Evolutionary conservation across 2,888 invertebrate genomes (phyloP), one percentile per base, ranked within the genome.

Genomic region (Ptycholaimellus sp.): DNA sequence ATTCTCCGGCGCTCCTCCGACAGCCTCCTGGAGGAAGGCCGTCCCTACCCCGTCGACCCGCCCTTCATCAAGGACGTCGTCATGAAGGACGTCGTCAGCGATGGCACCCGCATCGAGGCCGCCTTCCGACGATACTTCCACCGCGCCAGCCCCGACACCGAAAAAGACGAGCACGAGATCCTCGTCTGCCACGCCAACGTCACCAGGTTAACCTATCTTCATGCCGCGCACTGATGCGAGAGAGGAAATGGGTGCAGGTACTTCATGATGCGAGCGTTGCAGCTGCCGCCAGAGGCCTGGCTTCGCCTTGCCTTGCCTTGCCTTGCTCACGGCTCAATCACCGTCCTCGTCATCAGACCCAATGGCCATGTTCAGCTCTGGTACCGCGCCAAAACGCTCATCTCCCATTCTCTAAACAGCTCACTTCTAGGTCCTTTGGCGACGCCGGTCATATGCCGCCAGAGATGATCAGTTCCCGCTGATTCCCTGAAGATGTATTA

Each of bases 161-260:
- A n/a, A n/a, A n/a, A n/a, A n/a, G n/a, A 85, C 57, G 70, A 73
- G 0, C 81, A 77, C 58, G 82, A 83, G 21, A 58, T 93, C 30
- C 63, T 87, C 35, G 82, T 90, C 2, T 90, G 87, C 48, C 93
- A 93, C 60, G 87, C 80, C 3, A 93, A 93, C 61, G 87, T 93
- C 19, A 93, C 93, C 50, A 68, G 83, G 31, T 87, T n/a, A n/a
- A n/a, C n/a, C n/a, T n/a, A n/a, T n/a, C n/a, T n/a, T n/a, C n/a
- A n/a, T n/a, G n/a, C n/a, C n/a, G n/a, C n/a, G n/a, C n/a, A n/a
- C n/a, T n/a, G n/a, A n/a, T n/a, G n/a, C n/a, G n/a, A n/a, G n/a
- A n/a, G n/a, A n/a, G n/a, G n/a, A n/a, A n/a, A n/a, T n/a, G n/a
- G n/a, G n/a, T n/a, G n/a, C n/a, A n/a, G n/a, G n/a, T n/a, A n/a